Evolutionary conservation across 2,113 vertebrate species (phyloP), one percentile per base, ranked within the genome.

Genomic region (Eublepharis macularius): DNA sequence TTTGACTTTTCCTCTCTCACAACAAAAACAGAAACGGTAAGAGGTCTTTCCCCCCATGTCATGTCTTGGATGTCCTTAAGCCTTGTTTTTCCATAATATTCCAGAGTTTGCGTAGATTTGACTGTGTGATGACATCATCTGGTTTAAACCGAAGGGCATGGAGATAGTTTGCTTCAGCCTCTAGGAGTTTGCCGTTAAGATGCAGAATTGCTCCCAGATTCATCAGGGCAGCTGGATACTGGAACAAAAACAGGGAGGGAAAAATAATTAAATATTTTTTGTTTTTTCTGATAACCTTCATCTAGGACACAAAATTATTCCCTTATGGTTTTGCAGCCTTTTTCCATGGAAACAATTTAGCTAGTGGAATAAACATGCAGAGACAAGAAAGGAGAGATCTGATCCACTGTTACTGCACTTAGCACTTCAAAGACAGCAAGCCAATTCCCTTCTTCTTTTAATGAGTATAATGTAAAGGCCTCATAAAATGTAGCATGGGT

Each of bases 31-130:
- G 85, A 78, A 90, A 24, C 66, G 49, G 47, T 72, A 80, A 2
- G 4, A 77, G 66, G 32, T 34, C 76, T 86, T 49, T 84, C 26
- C 69, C 29, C 88, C 69, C 11, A 41, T 83, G 86, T 99, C 97
- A 98, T 86, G 97, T 97, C 94, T 97, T 97, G 9, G 91, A 97
- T 82, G 97, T 99, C 96, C 96, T 98, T 94, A 99, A 94, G 93
- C 99, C 98, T 96, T 99, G 98, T 87, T 99, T 99, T 94, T 99
- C 98, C 98, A 99, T 99, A 95, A 99, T 99, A 95, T 99, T 99
- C 98, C 98, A 98, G 83, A 99, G 95, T 93, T 99, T 99, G 80
- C 98, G 98, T 90, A 99, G 96, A 92, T 99, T 99, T 84, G 99
- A 99, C 94, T 99, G 99, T 12, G 99, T 99, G 95, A 99, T 99